Evolutionary conservation across 2,113 vertebrate species (phyloP), one percentile per base, ranked within the genome.

Genomic region (Oncorhynchus masou): DNA sequence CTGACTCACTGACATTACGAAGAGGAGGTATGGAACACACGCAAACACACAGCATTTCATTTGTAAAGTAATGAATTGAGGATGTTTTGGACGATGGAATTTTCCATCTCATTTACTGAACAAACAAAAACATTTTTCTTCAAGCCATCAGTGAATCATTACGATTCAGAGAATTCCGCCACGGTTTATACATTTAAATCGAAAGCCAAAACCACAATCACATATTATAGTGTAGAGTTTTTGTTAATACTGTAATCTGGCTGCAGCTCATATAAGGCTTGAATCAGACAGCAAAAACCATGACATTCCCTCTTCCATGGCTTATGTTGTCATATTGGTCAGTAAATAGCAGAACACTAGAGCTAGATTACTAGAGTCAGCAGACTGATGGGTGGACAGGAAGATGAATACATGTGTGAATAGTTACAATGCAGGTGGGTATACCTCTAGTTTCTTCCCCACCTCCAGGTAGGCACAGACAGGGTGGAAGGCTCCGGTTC

Each of bases 401-500:
- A 45, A 3, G 2, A 45, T 12, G 39, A 45, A 45, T 12, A 45
- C 8, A 45, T 45, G 39, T 39, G 39, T 39, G 8, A 39, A 39
- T 39, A 39, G 39, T 39, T 9, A 39, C 39, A 39, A 39, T 39
- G 39, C 39, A 39, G 39, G 39, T 39, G 48, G 45, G 0, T 7
- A 9, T 97, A 99, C 97, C 97, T 99, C 97, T 81, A 94, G 92
- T 86, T 96, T 96, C 86, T 94, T 96, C 87, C 97, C 97, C 90
- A 97, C 93, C 78, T 97, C 96, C 90, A 99, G 90, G 85, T 96
- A 98, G 76, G 95, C 95, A 85, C 98, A 99, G 86, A 96, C 88
- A 5, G 98, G 98, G 88, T 99, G 98, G 75, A 99, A 99, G 82
- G 98, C 97, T 78, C 98, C 98, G 0, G 98, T 99, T 84, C 98